Conservation (phyloP, 2,888 invertebrate species). For the Cryptocephalus primarius region DNA sequence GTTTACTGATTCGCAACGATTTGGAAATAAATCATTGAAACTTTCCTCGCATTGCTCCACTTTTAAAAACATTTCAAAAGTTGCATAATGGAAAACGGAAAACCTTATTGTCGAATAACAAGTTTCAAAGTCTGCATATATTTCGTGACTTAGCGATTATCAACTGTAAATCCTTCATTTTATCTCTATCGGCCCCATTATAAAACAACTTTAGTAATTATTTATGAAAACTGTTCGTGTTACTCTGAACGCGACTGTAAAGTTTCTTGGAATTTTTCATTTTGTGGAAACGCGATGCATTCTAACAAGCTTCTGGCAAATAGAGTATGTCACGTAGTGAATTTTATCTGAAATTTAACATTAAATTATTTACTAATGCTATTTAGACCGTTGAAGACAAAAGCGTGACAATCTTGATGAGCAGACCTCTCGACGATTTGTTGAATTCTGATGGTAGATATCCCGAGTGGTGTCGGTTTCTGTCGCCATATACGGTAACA, state of each 20-base stretch:
- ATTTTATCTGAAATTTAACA: conserved; percentile 5
- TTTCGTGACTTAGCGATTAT: neutral
- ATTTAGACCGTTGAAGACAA: conserved; percentile 2
- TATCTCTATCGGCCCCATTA: no score
- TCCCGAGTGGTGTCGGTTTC: neutral
- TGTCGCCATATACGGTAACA: neutral
- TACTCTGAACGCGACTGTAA: neutral
- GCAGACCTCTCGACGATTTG: conserved; percentile 3
- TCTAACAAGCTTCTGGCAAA: neutral
- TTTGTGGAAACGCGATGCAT: neutral
- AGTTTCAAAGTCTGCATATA: no score
- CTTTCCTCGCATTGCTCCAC: no score
- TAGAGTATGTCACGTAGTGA: conserved; percentile 2
- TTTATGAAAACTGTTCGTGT: conserved; percentile 10
- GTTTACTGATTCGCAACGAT: no score
- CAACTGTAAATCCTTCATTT: neutral
- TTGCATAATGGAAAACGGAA: no score
- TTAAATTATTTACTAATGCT: conserved; percentile 6
- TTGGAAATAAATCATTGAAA: no score
- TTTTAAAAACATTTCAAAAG: no score
- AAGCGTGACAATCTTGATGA: conserved; percentile 7
- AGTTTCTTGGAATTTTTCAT: neutral
- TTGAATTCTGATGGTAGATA: conserved; percentile 3
- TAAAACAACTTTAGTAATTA: conserved; percentile 4
- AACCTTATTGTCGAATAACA: no score